phyloP scores from a whole-genome alignment of 2,113 vertebrate species.

The Megalops atlanticus region DNA sequence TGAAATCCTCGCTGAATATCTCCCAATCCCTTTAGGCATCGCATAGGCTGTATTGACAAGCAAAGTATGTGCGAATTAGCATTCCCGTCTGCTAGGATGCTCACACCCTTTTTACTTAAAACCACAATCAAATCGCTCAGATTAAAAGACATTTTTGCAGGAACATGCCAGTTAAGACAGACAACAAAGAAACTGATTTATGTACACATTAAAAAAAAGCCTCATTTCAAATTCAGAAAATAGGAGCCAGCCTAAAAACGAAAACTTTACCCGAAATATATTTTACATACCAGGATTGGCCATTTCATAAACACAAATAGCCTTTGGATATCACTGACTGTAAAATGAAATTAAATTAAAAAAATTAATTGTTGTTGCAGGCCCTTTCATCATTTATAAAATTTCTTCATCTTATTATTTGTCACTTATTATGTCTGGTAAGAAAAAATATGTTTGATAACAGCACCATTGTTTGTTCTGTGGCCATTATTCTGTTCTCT shows the following conservation, averaged over 20 bases:
- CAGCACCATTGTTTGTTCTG: slow-evolving; percentile 6
- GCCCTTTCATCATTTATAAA: too few relatives aligned
- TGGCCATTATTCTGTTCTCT: slow-evolving; percentile 3
- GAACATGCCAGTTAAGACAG: too few relatives aligned
- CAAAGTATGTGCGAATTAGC: not conserved
- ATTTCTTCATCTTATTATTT: not conserved
- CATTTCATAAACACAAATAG: not conserved
- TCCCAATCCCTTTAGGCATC: not conserved
- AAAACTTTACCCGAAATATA: not conserved
- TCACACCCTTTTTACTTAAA: not conserved
- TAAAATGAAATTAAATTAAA: not conserved
- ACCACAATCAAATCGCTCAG: too few relatives aligned
- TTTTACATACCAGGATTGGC: not conserved
- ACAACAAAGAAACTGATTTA: not conserved
- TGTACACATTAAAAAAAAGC: not conserved
- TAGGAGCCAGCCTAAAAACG: not conserved
- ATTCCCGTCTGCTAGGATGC: not conserved
- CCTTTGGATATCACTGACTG: not conserved
- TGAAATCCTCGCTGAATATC: not conserved
- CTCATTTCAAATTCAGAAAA: not conserved
- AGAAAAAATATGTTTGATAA: too few relatives aligned
- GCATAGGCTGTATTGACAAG: not conserved
- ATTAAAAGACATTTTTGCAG: too few relatives aligned
- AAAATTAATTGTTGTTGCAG: not conserved
- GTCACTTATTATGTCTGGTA: too few relatives aligned